These are phyloP conservation scores for Drusus annulatus DNA, from an alignment of 1,140 invertebrate species.

Conservation along the genomic window DNA sequence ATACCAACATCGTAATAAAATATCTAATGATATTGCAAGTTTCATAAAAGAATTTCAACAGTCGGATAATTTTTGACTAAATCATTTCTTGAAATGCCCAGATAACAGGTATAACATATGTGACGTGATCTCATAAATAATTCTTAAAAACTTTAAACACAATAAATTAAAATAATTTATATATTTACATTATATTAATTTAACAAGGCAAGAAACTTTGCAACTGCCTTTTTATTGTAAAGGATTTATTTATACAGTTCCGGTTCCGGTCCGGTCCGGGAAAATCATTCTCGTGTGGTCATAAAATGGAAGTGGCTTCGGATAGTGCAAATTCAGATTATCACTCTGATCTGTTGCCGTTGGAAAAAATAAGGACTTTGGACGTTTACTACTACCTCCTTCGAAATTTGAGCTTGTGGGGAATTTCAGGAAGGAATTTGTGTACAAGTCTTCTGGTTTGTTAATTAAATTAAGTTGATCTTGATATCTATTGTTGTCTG, in stretches of 20 bases:
- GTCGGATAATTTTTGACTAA: no score
- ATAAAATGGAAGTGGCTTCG: constrained; percentile 52
- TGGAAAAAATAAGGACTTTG: constrained; percentile 52
- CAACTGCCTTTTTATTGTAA: constrained; percentile 43
- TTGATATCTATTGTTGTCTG: constrained; percentile 38
- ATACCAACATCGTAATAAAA: no score
- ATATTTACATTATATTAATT: no score
- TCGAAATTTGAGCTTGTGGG: constrained; percentile 32
- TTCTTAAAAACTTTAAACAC: no score
- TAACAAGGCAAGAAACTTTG: no score
- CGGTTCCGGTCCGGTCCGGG: constrained; percentile 66
- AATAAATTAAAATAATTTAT: no score
- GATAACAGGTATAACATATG: no score
- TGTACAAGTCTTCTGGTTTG: constrained; percentile 31
- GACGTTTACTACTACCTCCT: constrained; percentile 30
- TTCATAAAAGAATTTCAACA: no score
- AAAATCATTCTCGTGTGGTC: constrained; percentile 62
- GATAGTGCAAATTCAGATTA: constrained; percentile 46
- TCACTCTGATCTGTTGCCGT: not conserved
- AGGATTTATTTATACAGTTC: constrained; percentile 53
- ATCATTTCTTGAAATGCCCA: no score
- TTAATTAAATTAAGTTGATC: constrained; percentile 27
- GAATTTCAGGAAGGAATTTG: constrained; percentile 46
- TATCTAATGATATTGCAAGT: no score
- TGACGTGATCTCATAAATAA: no score